These are phyloP conservation scores for Eurypyga helias DNA, from an alignment of 2,113 vertebrate species.

Conservation along the genomic window DNA sequence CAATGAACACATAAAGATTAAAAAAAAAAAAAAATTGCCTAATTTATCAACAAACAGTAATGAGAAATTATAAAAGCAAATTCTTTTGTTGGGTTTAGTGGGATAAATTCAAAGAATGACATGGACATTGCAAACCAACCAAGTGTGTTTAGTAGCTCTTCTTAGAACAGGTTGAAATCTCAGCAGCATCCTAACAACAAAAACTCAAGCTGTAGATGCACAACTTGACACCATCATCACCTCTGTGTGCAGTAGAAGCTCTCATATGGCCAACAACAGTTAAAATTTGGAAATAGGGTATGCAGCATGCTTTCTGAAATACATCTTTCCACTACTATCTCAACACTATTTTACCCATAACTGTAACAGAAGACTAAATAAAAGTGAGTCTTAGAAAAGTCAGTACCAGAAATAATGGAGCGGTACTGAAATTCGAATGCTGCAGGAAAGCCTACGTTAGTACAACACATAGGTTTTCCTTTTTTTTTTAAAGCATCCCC, in stretches of 20 bases:
- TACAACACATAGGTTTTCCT: background rate
- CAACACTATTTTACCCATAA: background rate
- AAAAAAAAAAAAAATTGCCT: background rate
- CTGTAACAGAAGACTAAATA: background rate
- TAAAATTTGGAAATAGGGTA: background rate
- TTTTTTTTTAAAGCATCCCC: background rate
- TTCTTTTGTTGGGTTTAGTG: background rate
- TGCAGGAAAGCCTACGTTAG: background rate
- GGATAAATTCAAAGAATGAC: background rate
- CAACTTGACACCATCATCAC: background rate
- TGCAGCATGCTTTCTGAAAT: background rate
- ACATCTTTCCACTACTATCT: background rate
- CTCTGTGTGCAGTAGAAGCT: background rate
- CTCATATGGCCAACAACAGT: background rate
- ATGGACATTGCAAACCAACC: background rate
- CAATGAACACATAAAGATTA: background rate
- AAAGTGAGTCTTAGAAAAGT: background rate
- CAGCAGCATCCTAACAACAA: slow-evolving; percentile 12
- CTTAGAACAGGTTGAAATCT: background rate
- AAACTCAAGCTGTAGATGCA: background rate
- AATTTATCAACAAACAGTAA: background rate
- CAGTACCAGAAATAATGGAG: background rate
- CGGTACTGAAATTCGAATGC: background rate
- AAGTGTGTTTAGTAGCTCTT: background rate
- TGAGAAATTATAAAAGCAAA: background rate